A percentile compares a stretch with the other conserved stretches of the same genome.
Evolutionary conservation across 2,797 vertebrate species (phyloP).

Genomic region (Sardinella longiceps): DNA sequence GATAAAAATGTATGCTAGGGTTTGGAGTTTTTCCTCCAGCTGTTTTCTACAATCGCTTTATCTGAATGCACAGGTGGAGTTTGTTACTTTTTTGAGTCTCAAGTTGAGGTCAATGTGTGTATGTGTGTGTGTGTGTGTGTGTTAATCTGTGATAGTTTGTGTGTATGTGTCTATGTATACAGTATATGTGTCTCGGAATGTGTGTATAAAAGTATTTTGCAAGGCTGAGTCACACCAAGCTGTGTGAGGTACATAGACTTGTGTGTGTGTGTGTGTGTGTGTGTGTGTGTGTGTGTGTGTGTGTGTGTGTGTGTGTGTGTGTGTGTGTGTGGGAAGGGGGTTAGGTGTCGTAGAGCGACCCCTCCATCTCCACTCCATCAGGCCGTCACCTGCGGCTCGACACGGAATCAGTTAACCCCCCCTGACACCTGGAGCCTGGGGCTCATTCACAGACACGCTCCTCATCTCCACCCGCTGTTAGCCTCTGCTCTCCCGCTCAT

Average conservation of each 20-base stretch:
- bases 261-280: background rate
- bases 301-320: background rate
- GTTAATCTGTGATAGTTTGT: background rate
- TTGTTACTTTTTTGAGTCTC: background rate
- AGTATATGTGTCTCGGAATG: background rate
- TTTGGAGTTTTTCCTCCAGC: background rate
- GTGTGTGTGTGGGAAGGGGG: background rate
- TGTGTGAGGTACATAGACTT: background rate
- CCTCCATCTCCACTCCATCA: background rate
- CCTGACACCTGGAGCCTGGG: background rate
- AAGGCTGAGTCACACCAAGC: background rate
- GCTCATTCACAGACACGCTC: background rate
- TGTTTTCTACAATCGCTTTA: background rate
- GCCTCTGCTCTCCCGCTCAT: background rate
- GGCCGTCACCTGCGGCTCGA: background rate
- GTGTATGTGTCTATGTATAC: background rate
- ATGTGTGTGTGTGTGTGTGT: constrained; percentile 6
- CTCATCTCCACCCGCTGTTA: background rate
- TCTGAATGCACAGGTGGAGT: background rate
- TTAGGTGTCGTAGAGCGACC: background rate
- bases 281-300: background rate
- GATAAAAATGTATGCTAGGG: background rate
- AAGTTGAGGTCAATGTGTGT: background rate
- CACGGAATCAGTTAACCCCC: constrained; percentile 1
- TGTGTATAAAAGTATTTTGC: background rate